Base-by-base conservation (phyloP, 2,888 invertebrate species). In the Cinara cedri region DNA sequence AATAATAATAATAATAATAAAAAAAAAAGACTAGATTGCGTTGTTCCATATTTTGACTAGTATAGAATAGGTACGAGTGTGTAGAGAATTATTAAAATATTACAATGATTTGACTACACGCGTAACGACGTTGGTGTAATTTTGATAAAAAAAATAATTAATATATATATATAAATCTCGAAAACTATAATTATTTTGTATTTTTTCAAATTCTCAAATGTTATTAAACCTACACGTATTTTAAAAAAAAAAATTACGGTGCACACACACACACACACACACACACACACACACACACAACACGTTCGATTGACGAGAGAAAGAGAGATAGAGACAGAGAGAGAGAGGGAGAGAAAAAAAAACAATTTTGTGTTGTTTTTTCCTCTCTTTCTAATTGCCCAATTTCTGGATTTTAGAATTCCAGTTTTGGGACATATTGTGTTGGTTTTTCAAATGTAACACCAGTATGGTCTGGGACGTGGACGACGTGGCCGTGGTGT, bases 401-500 rank as follows among this genome's bases (percentile, higher is more conserved):
- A 78, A 16, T 55, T 78, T 78, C 24, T 78, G 78, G 49, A 78
- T 70, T 51, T 78, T 70, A 9, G 78, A 78, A 60, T 70, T 78
- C 78, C 78, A 78, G 13, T 60, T 78, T 42, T 78, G 78, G 46
- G 78, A 49, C 68, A 78, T 24, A 49, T n/a, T n/a, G n/a, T 8
- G 70, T 16, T 78, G 78, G n/a, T 78, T 78, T 51, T 78, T 78
- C 46, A 78, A 60, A n/a, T 78, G 78, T 34, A 78, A 78, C 55
- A 78, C 78, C 60, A 78, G 34, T 78, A 78, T 78, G 34, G 78
- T 78, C 34, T 78, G 78, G 0, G 78, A 78, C 49, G 60, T 68
- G 1, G 78, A 78, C 42, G 74, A 24, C 21, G 74, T 60, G 3
- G 70, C 1, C 8, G 78, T 70, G 21, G 57, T 60, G 21, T 34